These are phyloP conservation scores for Hartigia nigra DNA, from an alignment of 2,888 invertebrate species.

Conservation along the genomic window DNA sequence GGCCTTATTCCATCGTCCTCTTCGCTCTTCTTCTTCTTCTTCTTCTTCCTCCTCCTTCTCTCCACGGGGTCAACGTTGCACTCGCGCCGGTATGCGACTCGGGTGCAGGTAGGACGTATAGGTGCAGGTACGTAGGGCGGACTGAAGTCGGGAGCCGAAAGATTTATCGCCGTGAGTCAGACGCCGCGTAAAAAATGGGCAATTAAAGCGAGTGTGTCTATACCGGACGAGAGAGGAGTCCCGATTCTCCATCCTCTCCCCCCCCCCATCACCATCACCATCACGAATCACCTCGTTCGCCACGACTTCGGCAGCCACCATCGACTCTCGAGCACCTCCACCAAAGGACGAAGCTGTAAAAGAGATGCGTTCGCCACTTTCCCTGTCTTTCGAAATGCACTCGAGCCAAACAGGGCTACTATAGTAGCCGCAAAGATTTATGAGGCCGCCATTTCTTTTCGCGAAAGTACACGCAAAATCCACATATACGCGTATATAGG, in stretches of 20 bases:
- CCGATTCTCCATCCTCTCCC: background rate
- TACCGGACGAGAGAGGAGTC: background rate
- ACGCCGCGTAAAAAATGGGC: conserved; percentile 40
- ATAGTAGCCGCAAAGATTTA: background rate
- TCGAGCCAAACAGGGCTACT: background rate
- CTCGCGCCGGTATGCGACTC: background rate
- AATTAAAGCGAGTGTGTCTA: conserved; percentile 35
- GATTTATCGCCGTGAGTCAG: conserved; percentile 40
- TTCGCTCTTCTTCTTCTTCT: conserved; percentile 31
- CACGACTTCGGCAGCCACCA: background rate
- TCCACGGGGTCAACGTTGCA: conserved; percentile 12
- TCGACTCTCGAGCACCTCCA: background rate
- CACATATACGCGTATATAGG: too few species aligned
- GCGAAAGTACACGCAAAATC: background rate
- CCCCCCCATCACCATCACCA: background rate
- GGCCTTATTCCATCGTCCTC: conserved; percentile 1
- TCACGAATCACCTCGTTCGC: background rate
- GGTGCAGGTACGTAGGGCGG: background rate
- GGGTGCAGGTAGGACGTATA: background rate
- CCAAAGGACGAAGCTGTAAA: background rate
- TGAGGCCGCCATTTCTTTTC: background rate
- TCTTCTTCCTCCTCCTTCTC: conserved; percentile 27
- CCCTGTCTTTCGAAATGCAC: background rate
- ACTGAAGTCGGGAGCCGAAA: conserved; percentile 29
- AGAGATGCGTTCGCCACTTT: background rate